These are phyloP conservation scores for Halcyon chelicuti DNA, from an alignment of 2,797 vertebrate genomes.

Conservation along the genomic window DNA sequence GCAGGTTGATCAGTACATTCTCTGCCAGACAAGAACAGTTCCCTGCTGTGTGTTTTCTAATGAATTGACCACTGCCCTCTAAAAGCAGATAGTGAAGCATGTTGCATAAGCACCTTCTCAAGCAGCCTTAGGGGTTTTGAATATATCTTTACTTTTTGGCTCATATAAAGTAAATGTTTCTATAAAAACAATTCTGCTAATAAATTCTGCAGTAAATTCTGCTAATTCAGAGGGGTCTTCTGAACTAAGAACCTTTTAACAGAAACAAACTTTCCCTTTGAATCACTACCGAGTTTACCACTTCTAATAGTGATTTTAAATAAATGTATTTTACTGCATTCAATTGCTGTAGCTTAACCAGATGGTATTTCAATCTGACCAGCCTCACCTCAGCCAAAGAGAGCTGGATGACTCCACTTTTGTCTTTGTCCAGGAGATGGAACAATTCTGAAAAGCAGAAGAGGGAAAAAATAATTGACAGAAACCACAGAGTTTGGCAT, in stretches of 20 bases:
- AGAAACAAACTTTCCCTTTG: neutral
- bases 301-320: neutral
- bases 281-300: neutral
- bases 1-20: slow-evolving; percentile 11
- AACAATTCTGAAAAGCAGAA: slow-evolving; percentile 69
- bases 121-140: neutral
- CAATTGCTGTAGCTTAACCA: neutral
- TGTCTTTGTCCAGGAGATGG: slow-evolving; percentile 70
- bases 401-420: slow-evolving; percentile 62
- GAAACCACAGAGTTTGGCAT: neutral
- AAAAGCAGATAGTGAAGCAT: neutral
- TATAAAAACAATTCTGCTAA: too few relatives aligned
- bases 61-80: slow-evolving; percentile 8
- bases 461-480: neutral
- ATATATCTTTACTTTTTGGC: neutral
- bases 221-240: neutral
- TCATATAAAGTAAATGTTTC: neutral
- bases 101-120: neutral
- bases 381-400: slow-evolving; percentile 73
- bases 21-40: neutral
- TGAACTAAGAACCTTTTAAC: neutral
- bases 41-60: slow-evolving; percentile 39
- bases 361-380: neutral
- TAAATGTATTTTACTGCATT: neutral
- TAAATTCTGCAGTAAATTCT: too few relatives aligned